Base-by-base conservation (phyloP, 1,140 invertebrate genomes). In the Euschistus heros region DNA sequence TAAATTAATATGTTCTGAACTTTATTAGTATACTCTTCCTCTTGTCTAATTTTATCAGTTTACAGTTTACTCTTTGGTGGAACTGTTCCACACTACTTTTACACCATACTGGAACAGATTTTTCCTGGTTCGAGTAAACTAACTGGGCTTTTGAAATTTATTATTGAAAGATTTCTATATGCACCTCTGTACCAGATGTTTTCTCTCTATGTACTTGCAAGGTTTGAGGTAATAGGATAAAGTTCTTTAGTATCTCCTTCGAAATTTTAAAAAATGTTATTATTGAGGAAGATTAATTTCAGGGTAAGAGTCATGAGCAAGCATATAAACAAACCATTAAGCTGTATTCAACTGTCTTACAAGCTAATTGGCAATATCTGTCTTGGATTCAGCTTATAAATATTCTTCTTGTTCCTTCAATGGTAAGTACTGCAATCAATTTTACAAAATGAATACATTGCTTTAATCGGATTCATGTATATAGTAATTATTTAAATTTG, bases 361-460 rank as follows among this genome's bases (percentile, higher is more conserved):
- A 75, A 66, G 80, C 84, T 15, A 88, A 86, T 75, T 85, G 84
- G 80, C 85, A 83, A 73, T 87, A 83, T 75, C 70, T 88, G 15
- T 86, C 86, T 3, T 65, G 87, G 17, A 78, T 86, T 68, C 85
- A 87, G 69, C 79, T 84, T 54, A 76, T 88, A 0, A 88, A 88
- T 72, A 77, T 88, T 62, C 80, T 79, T 62, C 81, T 83, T 69
- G 80, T 88, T n/a, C 86, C 86, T 18, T 82, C 86, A 69, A 80
- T 87, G 81, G 84, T 86, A 79, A 80, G 76, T 70, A 67, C 69
- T 26, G 27, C 10, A 7, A 60, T 27, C 27, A 13, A 33, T 24
- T 27, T 27, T 13, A 17, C 14, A 60, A 24, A 27, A 60, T 24
- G 7, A 13, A 60, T 7, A 10, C 10, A 24, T n/a, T 27, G 7